phyloP scores from a whole-genome alignment of 2,797 vertebrate genomes.

The Halcyon badia region DNA sequence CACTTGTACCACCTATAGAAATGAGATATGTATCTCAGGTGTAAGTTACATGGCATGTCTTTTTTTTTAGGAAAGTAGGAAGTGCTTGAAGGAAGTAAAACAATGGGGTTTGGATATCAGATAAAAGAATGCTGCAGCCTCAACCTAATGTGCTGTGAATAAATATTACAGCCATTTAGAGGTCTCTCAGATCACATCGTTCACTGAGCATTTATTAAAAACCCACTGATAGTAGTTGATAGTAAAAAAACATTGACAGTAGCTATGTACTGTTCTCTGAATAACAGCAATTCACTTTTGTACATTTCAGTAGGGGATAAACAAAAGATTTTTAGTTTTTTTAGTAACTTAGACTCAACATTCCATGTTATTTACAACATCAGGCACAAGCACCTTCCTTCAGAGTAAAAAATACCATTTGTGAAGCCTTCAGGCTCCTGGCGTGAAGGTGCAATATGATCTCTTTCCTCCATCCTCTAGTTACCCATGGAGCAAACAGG shows the following conservation, averaged over 20 bases:
- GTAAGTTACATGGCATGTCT: not conserved
- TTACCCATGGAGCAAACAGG: not conserved
- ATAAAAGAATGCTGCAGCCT: not conserved
- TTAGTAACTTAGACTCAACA: not conserved
- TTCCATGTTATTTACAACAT: not conserved
- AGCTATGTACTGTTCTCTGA: not conserved
- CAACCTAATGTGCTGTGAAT: not conserved
- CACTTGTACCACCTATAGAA: not conserved
- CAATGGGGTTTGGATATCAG: not conserved
- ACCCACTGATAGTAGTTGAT: not conserved
- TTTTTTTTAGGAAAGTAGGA: not conserved
- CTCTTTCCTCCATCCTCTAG: not conserved
- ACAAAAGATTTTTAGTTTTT: not conserved
- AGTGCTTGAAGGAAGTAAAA: not conserved
- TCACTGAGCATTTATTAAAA: not conserved
- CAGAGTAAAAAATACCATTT: not conserved
- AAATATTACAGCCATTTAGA: not conserved
- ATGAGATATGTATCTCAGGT: not conserved
- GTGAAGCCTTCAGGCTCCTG: not conserved
- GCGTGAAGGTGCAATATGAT: not conserved
- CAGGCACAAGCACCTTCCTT: not conserved
- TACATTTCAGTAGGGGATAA: not conserved
- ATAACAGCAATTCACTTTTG: not conserved
- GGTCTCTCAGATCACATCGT: not conserved
- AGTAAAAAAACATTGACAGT: not conserved